Base-by-base conservation (phyloP, 2,888 invertebrate species). In the Bhutanitis thaidina region DNA sequence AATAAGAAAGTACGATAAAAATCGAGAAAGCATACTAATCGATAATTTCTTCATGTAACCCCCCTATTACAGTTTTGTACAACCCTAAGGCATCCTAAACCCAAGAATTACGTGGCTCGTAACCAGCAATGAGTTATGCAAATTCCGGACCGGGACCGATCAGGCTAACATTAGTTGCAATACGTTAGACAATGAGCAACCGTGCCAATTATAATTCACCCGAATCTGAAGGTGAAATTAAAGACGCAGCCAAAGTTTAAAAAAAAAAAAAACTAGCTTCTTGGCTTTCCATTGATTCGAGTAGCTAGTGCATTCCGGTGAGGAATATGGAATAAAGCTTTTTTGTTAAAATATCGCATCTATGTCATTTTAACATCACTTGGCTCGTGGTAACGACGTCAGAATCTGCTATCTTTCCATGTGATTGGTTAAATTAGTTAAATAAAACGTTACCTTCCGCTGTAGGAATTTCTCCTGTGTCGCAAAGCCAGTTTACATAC, bases 121-220 rank as follows among this genome's bases (percentile, higher is more conserved):
- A 86, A 75, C 86, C 80, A 71, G 77, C 80, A 86, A 89, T 89
- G 83, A 86, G 69, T 65, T 80, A 89, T 89, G 88, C 83, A 77
- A 89, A 89, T 89, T 74, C 64, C 47, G 53, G 54, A 52, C 57
- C 62, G 66, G 72, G 71, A 62, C 69, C 73, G 68, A 77, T 73
- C 70, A 64, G 65, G 59, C 66, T 74, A 68, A 70, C 62, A 80
- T 83, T 81, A 84, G 74, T 67, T 67, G 71, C 64, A 60, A 64
- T 64, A 69, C 68, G 60, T 78, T 77, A 77, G 77, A 71, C 60
- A 66, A 62, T 67, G 66, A 67, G 60, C 67, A 63, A 67, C 37
- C 65, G 40, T 63, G 57, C 41, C 74, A 74, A 80, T 79, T 82
- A 80, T 77, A 74, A 69, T 66, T 27, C 74, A 77, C 75, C 62